Percentiles rank a stretch among this genome's conserved stretches.
These are phyloP conservation scores for Podarcis siculus DNA, from an alignment of 2,797 vertebrate species.

Conservation along the genomic window DNA sequence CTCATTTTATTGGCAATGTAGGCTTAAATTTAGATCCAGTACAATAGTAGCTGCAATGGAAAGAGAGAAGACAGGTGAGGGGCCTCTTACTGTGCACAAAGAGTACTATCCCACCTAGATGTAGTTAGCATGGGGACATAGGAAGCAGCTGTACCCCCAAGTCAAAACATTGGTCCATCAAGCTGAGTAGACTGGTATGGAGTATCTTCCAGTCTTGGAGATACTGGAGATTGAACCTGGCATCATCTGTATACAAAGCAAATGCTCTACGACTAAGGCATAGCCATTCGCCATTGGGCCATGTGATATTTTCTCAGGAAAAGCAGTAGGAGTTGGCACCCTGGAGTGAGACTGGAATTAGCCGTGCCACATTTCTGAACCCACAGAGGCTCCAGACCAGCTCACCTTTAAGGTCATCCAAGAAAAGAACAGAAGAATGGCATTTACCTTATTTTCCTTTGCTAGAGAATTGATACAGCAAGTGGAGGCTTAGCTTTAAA, in stretches of 20 bases:
- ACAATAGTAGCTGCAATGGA: accelerated
- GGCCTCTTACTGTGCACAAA: not conserved
- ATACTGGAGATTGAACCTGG: too few species aligned
- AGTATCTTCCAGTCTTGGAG: too few species aligned
- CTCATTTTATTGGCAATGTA: not conserved
- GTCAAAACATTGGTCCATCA: too few species aligned
- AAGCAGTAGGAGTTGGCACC: not conserved
- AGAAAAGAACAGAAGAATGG: not conserved
- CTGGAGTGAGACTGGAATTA: not conserved
- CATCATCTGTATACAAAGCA: too few species aligned
- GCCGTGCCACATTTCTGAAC: not conserved
- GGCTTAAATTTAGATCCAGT: not conserved
- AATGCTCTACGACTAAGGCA: too few species aligned
- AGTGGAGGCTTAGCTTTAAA: not conserved
- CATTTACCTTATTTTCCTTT: not conserved
- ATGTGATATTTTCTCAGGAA: not conserved
- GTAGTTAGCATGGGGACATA: not conserved
- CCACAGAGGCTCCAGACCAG: not conserved
- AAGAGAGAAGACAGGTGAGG: not conserved
- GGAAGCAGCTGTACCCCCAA: too few species aligned
- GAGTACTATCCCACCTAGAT: not conserved
- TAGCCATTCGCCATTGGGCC: not conserved
- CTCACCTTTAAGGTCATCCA: not conserved
- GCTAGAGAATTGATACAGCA: not conserved
- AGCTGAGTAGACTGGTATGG: too few species aligned